Evolutionary conservation across 2,888 invertebrate genomes (phyloP), one percentile per base, ranked within the genome.

Genomic region (Platypus cylindrus): DNA sequence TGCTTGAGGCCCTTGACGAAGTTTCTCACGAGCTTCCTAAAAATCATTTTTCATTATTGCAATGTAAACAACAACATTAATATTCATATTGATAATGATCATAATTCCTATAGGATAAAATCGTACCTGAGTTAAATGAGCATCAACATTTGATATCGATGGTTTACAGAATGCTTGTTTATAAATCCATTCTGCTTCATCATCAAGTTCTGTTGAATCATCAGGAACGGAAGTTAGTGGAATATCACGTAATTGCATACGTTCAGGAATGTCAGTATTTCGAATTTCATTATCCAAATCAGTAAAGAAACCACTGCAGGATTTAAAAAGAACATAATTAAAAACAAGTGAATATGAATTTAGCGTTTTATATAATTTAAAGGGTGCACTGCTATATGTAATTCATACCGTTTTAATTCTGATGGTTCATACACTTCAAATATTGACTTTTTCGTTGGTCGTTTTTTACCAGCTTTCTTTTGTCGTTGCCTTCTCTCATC

Each of bases 161-260:
- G 80, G 73, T 47, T 82, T 83, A 46, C 78, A 73, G 65, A 97
- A 97, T 0, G 90, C 94, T 56, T 86, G 84, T 48, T 85, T 84
- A 59, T 89, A 93, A 45, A 99, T 94, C 98, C 98, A 98, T 50
- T 91, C 85, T 0, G 97, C 86, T 59, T 98, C 98, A 34, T 87
- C 83, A 33, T 90, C 85, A 24, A 97, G 57, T 58, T 98, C 97
- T 0, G 76, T 76, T 9, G 84, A 84, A 39, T 80, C 83, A 52
- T 87, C 85, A 0, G 78, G 71, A 0, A 85, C 84, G 0, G 84
- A 62, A 0, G 82, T 83, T 3, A 94, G 79, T 0, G 91, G 90
- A 25, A 90, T 77, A 50, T 82, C 78, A 2, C 95, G 75, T 34
- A 93, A 66, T 64, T 93, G 85, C 79, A 93, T 89, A 8, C 93